These are phyloP conservation scores for Corythornis leucogaster DNA, from an alignment of 2,797 vertebrate species.

Conservation along the genomic window DNA sequence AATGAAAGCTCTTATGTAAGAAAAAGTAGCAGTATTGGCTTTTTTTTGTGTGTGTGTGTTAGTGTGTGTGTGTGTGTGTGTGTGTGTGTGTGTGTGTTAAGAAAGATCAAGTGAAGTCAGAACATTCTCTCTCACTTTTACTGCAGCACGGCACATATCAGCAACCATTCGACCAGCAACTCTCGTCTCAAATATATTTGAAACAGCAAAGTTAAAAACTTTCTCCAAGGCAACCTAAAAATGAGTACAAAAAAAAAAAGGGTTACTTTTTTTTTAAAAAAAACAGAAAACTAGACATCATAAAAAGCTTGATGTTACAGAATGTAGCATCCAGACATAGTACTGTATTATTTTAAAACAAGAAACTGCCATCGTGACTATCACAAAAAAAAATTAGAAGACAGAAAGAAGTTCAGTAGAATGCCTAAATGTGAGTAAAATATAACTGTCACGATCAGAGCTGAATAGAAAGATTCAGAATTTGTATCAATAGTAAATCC, in stretches of 20 bases:
- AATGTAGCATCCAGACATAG: neutral
- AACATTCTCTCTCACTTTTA: slow-evolving; percentile 84
- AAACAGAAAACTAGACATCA: neutral
- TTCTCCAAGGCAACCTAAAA: slow-evolving; percentile 93
- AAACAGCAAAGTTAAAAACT: slow-evolving; percentile 95
- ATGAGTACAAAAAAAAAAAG: neutral
- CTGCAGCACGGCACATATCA: slow-evolving; percentile 94
- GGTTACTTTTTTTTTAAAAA: neutral
- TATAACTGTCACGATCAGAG: neutral
- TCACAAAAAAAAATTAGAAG: neutral
- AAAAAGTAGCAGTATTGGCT: neutral
- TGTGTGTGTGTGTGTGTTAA: too few species aligned
- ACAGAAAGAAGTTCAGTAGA: neutral
- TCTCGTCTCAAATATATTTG: slow-evolving; percentile 97
- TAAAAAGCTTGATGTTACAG: neutral
- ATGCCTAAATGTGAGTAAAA: neutral
- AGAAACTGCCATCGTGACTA: neutral
- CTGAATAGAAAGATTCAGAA: neutral
- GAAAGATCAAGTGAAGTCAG: neutral
- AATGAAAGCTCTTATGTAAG: neutral
- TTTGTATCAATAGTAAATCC: neutral
- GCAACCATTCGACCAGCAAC: slow-evolving; percentile 97
- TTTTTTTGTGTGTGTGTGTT: neutral
- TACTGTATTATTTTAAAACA: neutral
- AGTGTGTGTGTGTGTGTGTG: too few species aligned